Evolutionary conservation across 35 echinoderm and acorn worm genomes (phyloP), one percentile per base, ranked within the genome.

Genomic region (Stichopus chloronotus): DNA sequence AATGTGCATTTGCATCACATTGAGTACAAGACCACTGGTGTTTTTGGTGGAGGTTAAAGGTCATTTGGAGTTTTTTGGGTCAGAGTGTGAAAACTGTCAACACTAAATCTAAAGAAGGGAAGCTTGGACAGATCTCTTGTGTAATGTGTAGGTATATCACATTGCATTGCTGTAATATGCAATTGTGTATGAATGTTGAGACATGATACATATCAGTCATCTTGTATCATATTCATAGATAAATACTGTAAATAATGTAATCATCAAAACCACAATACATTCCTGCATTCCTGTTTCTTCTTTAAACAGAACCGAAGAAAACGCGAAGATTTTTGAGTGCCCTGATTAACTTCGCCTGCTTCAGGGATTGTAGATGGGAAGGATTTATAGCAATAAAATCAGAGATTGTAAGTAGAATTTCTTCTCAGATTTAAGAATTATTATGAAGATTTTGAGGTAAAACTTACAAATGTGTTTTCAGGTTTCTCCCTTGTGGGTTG

Each of bases 251-350:
- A n/a, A 71, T 13, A 13, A 79, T 25, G 9, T 22, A 16, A 19
- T 22, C 20, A n/a, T 78, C 8, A n/a, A 23, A 78, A 23, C 25
- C 20, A 8, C 22, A 25, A 79, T 79, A 79, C 14, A 79, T 25
- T 89, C 63, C 4, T 19, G 5, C 0, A 68, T 30, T 25, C 59
- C 22, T 14, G 57, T 63, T 25, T 68, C 20, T 94, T 91, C 9
- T 79, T 94, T 78, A 43, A 87, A 12, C 93, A 98, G 97, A 98
- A 63, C 97, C 97, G 10, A 98, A 98, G 80, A 88, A 93, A 10
- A 96, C 95, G 7, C 58, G 88, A 89, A 91, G 97, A 58, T 94
- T 96, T 60, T 17, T 98, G 56, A 98, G 97, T 89, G 97, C 95
- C 22, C 76, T 98, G 5, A 87, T 94, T 76, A 98, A 98, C 82